Percentiles rank a stretch among this genome's conserved stretches.
phyloP scores from a whole-genome alignment of 2,888 invertebrate species.

The Aphodius granarius region DNA sequence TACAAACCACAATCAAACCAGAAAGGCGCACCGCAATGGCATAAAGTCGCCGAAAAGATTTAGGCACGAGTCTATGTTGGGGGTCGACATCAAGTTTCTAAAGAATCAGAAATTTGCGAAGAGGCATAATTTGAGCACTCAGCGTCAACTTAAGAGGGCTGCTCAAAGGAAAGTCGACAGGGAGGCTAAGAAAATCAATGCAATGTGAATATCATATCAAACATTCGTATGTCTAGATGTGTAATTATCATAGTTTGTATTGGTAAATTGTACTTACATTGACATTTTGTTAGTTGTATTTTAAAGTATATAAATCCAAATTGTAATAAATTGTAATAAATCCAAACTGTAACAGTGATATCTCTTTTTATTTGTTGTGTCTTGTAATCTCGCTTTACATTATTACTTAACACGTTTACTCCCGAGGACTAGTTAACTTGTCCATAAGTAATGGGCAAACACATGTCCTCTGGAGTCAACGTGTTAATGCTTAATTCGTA shows the following conservation, averaged over 20 bases:
- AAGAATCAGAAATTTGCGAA: slow-evolving; percentile 94
- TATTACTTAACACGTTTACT: no score
- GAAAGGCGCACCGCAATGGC: slow-evolving; percentile 97
- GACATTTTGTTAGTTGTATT: not conserved
- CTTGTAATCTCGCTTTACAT: no score
- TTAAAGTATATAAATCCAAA: not conserved
- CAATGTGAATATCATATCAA: no score
- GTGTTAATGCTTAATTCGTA: not conserved
- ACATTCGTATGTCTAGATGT: not conserved
- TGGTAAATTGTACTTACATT: not conserved
- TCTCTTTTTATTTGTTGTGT: no score
- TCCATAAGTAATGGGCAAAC: no score
- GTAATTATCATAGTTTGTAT: not conserved
- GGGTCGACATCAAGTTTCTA: slow-evolving; percentile 96
- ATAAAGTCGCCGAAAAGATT: slow-evolving; percentile 89
- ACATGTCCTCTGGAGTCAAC: no score
- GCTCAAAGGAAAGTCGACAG: slow-evolving; percentile 62
- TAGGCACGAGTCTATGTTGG: slow-evolving; percentile 90
- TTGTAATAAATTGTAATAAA: not conserved
- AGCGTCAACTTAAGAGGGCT: slow-evolving; percentile 71
- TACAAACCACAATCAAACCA: slow-evolving; percentile 98
- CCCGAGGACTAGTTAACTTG: no score
- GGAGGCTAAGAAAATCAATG: not conserved
- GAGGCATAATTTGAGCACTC: slow-evolving; percentile 86
- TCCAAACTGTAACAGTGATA: no score